A percentile compares a stretch with the other conserved stretches of the same genome.
Evolutionary conservation across 2,797 vertebrate species (phyloP).

Genomic region (Perodicticus potto): DNA sequence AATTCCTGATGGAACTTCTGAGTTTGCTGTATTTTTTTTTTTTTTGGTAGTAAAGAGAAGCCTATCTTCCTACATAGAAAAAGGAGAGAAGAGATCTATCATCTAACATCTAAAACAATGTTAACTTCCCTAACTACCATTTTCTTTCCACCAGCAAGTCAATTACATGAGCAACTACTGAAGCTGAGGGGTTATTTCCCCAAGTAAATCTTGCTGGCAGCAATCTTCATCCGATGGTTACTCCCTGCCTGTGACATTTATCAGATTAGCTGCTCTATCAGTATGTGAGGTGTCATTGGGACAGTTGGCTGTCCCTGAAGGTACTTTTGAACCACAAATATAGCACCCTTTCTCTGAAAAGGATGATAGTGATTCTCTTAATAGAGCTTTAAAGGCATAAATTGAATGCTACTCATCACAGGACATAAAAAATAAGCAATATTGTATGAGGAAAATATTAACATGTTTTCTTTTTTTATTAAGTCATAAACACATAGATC

Average conservation of each 20-base stretch:
- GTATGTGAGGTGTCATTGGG: background rate
- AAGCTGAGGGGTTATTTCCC: background rate
- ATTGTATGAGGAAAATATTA: background rate
- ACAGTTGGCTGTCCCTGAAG: background rate
- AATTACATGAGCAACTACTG: conserved; percentile 41
- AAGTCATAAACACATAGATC: no score
- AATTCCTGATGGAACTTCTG: background rate
- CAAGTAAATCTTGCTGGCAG: background rate
- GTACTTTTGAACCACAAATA: conserved; percentile 23
- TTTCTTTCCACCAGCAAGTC: background rate
- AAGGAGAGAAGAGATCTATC: background rate
- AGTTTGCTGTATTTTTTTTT: background rate
- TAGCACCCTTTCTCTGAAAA: background rate
- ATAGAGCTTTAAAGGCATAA: background rate
- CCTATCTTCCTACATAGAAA: background rate
- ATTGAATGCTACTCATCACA: background rate
- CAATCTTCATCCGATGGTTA: background rate
- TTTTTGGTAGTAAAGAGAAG: background rate
- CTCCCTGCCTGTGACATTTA: background rate
- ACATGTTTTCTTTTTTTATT: background rate
- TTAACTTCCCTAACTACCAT: conserved; percentile 48
- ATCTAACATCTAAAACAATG: conserved; percentile 40
- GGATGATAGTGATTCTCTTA: background rate
- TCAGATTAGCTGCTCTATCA: background rate
- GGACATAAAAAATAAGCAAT: background rate